Percentiles rank a stretch among this genome's conserved stretches.
Evolutionary conservation across 2,113 vertebrate species (phyloP).

Genomic region (Ceyx margarethae): DNA sequence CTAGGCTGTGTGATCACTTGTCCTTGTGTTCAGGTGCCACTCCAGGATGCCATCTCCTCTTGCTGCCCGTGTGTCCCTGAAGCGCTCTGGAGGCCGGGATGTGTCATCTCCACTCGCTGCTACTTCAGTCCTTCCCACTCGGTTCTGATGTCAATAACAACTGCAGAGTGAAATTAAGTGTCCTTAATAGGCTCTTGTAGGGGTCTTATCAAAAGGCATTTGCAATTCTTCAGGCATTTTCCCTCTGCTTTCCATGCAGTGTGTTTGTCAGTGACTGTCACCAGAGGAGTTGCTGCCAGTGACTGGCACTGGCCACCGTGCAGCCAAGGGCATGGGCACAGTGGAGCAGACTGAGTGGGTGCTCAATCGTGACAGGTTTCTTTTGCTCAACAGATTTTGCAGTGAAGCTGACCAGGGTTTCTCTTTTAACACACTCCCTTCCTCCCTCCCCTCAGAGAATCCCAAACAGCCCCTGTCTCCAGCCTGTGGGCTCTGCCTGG

Average conservation of each 20-base stretch:
- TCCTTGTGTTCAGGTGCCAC: not conserved
- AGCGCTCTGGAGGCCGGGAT: fast-evolving
- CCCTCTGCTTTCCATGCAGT: not conserved
- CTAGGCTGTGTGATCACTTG: not conserved
- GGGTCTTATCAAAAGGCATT: not conserved
- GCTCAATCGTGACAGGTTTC: not conserved
- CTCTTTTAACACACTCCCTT: not conserved
- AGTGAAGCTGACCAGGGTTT: not conserved
- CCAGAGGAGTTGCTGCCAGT: fast-evolving
- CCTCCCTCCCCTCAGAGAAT: not conserved
- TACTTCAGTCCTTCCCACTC: fast-evolving
- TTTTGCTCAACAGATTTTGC: too few species aligned
- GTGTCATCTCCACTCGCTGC: fast-evolving
- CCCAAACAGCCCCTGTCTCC: fast-evolving
- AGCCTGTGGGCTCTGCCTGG: not conserved
- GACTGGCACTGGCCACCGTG: fast-evolving
- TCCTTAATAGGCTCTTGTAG: not conserved
- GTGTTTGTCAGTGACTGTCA: not conserved
- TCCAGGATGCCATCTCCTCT: not conserved
- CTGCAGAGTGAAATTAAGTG: not conserved
- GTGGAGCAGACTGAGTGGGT: not conserved
- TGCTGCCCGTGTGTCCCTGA: fast-evolving
- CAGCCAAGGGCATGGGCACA: fast-evolving
- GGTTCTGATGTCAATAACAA: not conserved
- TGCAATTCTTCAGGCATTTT: not conserved